Percentiles rank a stretch among this genome's conserved stretches.
Conservation (phyloP, 2,797 vertebrate genomes). For the Pantherophis vulpinus region DNA sequence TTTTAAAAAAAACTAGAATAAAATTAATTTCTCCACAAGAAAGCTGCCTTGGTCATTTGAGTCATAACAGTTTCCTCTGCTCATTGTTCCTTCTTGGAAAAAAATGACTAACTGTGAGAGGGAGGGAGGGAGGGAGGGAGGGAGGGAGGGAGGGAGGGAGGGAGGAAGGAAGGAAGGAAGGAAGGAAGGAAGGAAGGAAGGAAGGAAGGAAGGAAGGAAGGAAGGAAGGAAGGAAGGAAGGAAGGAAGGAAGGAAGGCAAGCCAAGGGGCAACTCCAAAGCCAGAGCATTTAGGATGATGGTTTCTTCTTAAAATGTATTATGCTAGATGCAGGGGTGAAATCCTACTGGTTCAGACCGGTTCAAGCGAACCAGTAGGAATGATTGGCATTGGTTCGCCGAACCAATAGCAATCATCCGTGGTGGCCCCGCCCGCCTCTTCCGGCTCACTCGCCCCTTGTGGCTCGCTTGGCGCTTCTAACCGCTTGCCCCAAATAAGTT, state of each 20-base stretch:
- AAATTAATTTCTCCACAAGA: background rate
- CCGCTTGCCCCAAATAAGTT: no score
- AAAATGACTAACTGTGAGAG: background rate
- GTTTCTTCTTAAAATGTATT: background rate
- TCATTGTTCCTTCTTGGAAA: background rate
- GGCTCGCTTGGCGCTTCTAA: no score
- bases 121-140: no score
- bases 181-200: background rate
- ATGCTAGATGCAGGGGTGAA: background rate
- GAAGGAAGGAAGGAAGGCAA: background rate
- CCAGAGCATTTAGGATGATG: background rate
- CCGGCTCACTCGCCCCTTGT: no score
- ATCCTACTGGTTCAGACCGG: no score
- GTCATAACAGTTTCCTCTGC: background rate
- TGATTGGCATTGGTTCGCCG: no score
- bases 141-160: no score
- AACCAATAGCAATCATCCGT: no score
- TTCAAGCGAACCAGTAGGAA: no score
- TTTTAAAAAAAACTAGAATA: background rate
- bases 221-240: no score
- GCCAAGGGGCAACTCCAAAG: background rate
- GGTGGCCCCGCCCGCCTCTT: no score
- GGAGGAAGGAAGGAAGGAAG: no score
- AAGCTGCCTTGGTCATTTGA: background rate
- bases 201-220: rapidly evolving